Conservation (phyloP, 1,140 invertebrate genomes). For the Stegodyphus mimosarum region DNA sequence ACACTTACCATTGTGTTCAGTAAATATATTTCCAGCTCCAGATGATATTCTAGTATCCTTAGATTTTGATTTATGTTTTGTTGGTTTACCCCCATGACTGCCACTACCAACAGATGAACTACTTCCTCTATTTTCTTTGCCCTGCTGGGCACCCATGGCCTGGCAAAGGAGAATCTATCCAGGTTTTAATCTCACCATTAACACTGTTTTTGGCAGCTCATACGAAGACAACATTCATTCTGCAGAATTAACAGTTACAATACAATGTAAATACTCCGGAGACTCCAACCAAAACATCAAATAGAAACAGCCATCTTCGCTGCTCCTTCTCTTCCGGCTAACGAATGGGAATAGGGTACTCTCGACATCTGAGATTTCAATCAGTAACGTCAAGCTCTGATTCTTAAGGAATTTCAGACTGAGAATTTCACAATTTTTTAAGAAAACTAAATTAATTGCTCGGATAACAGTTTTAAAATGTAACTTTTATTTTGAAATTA, state of each 20-base stretch:
- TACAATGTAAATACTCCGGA: background rate
- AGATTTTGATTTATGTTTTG: conserved; percentile 59
- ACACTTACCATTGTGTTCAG: conserved; percentile 58
- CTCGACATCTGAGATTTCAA: conserved; percentile 1
- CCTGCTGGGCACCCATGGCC: conserved; percentile 61
- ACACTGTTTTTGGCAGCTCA: conserved; percentile 20
- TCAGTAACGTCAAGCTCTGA: background rate
- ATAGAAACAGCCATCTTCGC: conserved; percentile 57
- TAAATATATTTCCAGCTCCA: conserved; percentile 59
- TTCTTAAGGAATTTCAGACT: background rate
- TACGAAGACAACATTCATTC: background rate
- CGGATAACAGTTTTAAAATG: too few species aligned
- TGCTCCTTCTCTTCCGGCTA: conserved; percentile 48
- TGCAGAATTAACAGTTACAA: background rate
- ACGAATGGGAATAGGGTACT: conserved; percentile 28
- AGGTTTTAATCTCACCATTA: conserved; percentile 59
- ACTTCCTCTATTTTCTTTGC: conserved; percentile 61
- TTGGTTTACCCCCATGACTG: conserved; percentile 56
- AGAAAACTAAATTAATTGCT: too few species aligned
- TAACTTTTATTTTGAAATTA: too few species aligned
- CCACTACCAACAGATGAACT: conserved; percentile 61
- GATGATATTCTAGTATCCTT: conserved; percentile 60
- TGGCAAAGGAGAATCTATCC: conserved; percentile 46
- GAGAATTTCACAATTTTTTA: too few species aligned
- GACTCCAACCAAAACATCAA: conserved; percentile 41